Conservation (phyloP, 2,888 invertebrate species). For the Aromia moschata region DNA sequence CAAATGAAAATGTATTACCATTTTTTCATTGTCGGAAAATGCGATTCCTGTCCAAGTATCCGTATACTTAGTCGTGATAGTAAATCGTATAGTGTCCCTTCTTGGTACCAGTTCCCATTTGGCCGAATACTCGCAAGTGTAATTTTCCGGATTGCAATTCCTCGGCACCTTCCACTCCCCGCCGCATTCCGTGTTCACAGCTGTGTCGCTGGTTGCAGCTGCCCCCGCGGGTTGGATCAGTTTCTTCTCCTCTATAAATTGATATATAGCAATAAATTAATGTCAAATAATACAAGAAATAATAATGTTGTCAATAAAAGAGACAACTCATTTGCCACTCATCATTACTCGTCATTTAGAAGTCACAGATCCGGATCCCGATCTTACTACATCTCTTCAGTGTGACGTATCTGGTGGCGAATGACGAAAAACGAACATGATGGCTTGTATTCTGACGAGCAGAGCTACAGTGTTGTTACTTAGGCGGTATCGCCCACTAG, state of each 20-base stretch:
- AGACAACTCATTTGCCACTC: too few species aligned
- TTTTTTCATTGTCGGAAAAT: slow-evolving; percentile 84
- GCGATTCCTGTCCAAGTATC: slow-evolving; percentile 92
- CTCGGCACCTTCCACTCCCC: slow-evolving; percentile 83
- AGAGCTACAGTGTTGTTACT: too few species aligned
- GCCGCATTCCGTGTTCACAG: slow-evolving; percentile 70
- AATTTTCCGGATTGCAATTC: slow-evolving; percentile 70
- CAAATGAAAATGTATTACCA: slow-evolving; percentile 75
- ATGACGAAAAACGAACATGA: too few species aligned
- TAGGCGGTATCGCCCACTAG: too few species aligned
- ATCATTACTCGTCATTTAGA: too few species aligned
- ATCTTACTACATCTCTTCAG: too few species aligned
- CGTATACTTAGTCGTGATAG: slow-evolving; percentile 79
- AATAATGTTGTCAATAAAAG: too few species aligned
- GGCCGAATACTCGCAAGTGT: slow-evolving; percentile 82
- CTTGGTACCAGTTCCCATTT: slow-evolving; percentile 79
- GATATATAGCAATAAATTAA: too few species aligned
- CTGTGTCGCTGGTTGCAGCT: slow-evolving; percentile 46
- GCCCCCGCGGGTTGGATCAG: slow-evolving; percentile 40
- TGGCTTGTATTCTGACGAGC: too few species aligned
- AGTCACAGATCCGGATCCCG: too few species aligned
- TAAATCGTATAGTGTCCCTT: slow-evolving; percentile 80
- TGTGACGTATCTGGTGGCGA: too few species aligned
- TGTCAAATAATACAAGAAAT: too few species aligned
- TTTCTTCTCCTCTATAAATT: slow-evolving; percentile 47